phyloP scores from a whole-genome alignment of 2,113 vertebrate species.

The Macheiramphus alcinus region DNA sequence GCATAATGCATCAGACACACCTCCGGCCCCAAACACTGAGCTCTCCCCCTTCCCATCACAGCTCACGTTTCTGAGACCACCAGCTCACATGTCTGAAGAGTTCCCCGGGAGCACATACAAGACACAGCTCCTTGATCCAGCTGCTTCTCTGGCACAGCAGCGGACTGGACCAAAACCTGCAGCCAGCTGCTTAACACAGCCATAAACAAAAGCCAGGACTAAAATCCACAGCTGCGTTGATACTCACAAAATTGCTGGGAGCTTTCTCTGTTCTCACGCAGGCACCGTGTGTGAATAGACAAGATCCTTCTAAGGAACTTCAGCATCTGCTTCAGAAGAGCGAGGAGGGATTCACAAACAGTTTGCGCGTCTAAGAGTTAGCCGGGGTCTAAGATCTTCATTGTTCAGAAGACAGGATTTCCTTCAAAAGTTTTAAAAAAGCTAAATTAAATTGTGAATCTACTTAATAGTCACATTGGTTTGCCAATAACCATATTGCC shows the following conservation, averaged over 20 bases:
- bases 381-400: slow-evolving; percentile 55
- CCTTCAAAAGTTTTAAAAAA: neutral
- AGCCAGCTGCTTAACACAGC: neutral
- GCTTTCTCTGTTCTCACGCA: neutral
- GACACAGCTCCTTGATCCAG: neutral
- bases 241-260: neutral
- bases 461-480: fast-evolving
- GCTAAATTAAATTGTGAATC: neutral
- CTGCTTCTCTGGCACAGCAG: neutral
- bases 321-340: slow-evolving; percentile 16
- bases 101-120: fast-evolving
- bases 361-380: neutral
- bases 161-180: fast-evolving
- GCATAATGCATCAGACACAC: neutral
- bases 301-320: neutral
- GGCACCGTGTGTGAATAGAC: neutral
- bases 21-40: neutral
- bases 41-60: neutral
- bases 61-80: fast-evolving
- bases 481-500: fast-evolving
- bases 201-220: fast-evolving
- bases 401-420: neutral
- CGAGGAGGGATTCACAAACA: neutral
- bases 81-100: fast-evolving
- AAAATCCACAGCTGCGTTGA: fast-evolving